phyloP scores from a whole-genome alignment of 2,888 invertebrate species.

The Aspidapion aeneum region DNA sequence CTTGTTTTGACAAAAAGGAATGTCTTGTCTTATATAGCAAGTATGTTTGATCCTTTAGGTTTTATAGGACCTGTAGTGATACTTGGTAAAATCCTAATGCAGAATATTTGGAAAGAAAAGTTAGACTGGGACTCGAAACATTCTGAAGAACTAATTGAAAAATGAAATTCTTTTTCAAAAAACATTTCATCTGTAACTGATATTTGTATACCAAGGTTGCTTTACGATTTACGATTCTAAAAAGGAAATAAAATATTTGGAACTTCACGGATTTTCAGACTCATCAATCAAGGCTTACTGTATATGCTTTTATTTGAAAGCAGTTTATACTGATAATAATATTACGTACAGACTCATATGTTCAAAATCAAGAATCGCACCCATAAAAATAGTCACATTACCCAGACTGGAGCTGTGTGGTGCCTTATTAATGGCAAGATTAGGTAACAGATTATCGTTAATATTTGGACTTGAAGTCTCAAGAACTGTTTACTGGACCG shows the following conservation, averaged over 20 bases:
- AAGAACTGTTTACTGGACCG: conserved; percentile 5
- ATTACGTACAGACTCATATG: conserved; percentile 24
- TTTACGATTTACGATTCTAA: neutral
- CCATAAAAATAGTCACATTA: conserved; percentile 19
- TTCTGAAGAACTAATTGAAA: too few relatives aligned
- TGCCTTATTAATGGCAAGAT: conserved; percentile 10
- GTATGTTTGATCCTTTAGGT: conserved; percentile 11
- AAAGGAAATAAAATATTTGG: neutral
- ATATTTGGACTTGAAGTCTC: neutral
- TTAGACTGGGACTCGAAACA: too few relatives aligned
- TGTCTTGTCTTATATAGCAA: conserved; percentile 5
- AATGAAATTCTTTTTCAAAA: neutral
- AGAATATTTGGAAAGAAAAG: conserved; percentile 5
- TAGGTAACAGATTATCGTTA: conserved; percentile 5
- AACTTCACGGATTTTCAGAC: conserved; percentile 28
- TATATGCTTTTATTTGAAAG: conserved; percentile 20
- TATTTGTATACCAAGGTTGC: neutral
- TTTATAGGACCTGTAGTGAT: conserved; percentile 6
- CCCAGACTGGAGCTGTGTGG: conserved; percentile 22
- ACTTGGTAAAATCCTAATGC: conserved; percentile 4
- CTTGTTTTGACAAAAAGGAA: conserved; percentile 4
- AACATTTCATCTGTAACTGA: neutral
- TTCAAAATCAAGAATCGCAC: conserved; percentile 34
- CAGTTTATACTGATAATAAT: conserved; percentile 6
- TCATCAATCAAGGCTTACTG: conserved; percentile 24